Percentiles rank a stretch among this genome's conserved stretches.
Conservation (phyloP, 92 coral and sea anemone species). For the Zoanthus sociatus region DNA sequence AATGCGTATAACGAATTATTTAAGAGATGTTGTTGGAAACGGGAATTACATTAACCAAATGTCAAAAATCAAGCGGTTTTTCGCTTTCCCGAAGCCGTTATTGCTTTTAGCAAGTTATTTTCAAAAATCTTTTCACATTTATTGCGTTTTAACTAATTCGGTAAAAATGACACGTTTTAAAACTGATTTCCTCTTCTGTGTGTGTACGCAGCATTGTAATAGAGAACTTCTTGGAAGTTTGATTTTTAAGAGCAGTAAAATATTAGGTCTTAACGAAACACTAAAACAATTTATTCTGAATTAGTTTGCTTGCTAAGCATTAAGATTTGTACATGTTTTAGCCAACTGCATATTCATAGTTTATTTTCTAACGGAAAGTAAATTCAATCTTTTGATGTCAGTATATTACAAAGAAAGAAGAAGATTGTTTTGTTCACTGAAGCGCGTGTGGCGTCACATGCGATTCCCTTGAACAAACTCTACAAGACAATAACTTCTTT, state of each 20-base stretch:
- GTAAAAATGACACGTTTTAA: conserved; percentile 31
- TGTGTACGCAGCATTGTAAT: neutral
- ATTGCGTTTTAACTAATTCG: conserved; percentile 35
- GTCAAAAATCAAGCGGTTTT: conserved; percentile 11
- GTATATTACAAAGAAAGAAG: conserved; percentile 22
- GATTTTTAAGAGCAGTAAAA: neutral
- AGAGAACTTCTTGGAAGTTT: neutral
- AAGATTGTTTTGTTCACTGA: conserved; percentile 24
- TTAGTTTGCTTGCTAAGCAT: conserved; percentile 10
- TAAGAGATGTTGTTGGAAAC: conserved; percentile 21
- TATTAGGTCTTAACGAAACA: neutral
- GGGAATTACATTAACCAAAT: neutral
- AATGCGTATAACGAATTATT: conserved; percentile 13
- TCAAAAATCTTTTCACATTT: conserved; percentile 37
- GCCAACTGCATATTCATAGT: conserved; percentile 28
- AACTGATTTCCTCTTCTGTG: conserved; percentile 8
- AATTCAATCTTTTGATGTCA: conserved; percentile 20
- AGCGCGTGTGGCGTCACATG: conserved; percentile 20
- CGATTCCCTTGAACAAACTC: neutral
- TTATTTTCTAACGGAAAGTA: conserved; percentile 46
- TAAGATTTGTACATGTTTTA: conserved; percentile 1
- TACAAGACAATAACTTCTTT: conserved; percentile 19
- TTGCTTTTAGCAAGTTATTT: conserved; percentile 29
- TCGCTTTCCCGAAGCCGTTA: conserved; percentile 31
- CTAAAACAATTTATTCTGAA: neutral